Base-by-base conservation (phyloP, 2,113 vertebrate genomes). In the Thunnus maccoyii region DNA sequence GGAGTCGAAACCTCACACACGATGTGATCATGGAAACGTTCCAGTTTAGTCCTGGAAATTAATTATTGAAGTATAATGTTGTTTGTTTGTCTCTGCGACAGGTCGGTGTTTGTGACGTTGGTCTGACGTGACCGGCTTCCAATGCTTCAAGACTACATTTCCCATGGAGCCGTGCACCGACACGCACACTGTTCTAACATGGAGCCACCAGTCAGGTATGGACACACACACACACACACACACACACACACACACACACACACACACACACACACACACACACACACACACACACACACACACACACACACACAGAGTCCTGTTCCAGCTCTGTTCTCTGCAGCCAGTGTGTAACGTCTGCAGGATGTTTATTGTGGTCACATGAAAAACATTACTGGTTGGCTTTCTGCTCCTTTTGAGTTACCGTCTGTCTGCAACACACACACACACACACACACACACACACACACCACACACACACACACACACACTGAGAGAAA, bases 151-250 rank as follows among this genome's bases (percentile, higher is more conserved):
- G 11, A 76, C 86, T 73, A 72, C 82, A 12, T 80, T 86, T 85
- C 84, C 79, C 72, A 89, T 91, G 88, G 89, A 90, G 88, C 89
- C 30, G 56, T 75, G 85, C 71, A 25, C 52, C 5, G 58, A 75
- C 76, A 80, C 72, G 16, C 86, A 82, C 63, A 22, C 78, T 58
- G 9, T 70, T 77, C 46, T 76, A 64, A 85, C 90, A 76, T 86
- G 88, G 90, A 89, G 80, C 74, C 82, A 66, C 78, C 80, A 82
- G 84, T 85, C 86, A 85, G 94, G 94, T 95, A 93, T 15, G 41
- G 1, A 30, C 56, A 55, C 55, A 65, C 61, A 30, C 70, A 65
- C 67, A 52, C 70, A 46, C 22, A 52, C 58, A 27, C 54, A 57
- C 52, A 48, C 36, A 36, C 32, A 36, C 32, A 36, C 32, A 36